Evolutionary conservation across 2,888 invertebrate genomes (phyloP), one percentile per base, ranked within the genome.

Genomic region (Sesia apiformis): DNA sequence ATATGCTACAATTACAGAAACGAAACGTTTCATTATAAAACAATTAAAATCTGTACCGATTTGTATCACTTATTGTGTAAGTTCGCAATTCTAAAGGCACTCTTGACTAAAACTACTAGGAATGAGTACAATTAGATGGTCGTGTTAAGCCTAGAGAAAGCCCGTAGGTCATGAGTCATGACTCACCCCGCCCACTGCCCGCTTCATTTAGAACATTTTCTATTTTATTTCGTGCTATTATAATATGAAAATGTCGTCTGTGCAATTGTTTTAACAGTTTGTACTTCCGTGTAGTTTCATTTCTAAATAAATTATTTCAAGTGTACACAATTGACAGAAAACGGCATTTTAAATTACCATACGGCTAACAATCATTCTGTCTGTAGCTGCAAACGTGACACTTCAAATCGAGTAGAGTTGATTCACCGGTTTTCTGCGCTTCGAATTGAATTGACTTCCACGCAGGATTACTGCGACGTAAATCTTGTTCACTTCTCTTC

Each of bases 121-220:
- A 40, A 39, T n/a, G 40, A 52, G 4, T n/a, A 5, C 52, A 39
- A 54, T 52, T 56, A 51, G 52, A 49, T 51, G 53, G 67, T 67
- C 72, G 68, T 66, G 66, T 66, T 61, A 56, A 53, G 52, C 55
- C 52, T 55, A 73, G 46, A 67, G 64, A 69, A 69, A 70, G 74
- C 76, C 77, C 63, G 69, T 68, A 69, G 80, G 78, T 80, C 80
- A 79, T 46, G 46, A 46, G 4, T 46, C 46, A 46, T 76, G 80
- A 63, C 67, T 68, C 70, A 74, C 78, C 70, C 80, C 78, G 80
- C 80, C 80, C 78, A 72, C 72, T 46, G 67, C 66, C 65, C 72
- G 77, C 72, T 78, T 78, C 69, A 76, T 71, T 78, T 78, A 68
- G 69, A 68, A 60, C 60, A 61, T 66, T 69, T 46, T 69, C 66